These are phyloP conservation scores for Premnoplex brunnescens DNA, from an alignment of 2,797 vertebrate species.

Conservation along the genomic window DNA sequence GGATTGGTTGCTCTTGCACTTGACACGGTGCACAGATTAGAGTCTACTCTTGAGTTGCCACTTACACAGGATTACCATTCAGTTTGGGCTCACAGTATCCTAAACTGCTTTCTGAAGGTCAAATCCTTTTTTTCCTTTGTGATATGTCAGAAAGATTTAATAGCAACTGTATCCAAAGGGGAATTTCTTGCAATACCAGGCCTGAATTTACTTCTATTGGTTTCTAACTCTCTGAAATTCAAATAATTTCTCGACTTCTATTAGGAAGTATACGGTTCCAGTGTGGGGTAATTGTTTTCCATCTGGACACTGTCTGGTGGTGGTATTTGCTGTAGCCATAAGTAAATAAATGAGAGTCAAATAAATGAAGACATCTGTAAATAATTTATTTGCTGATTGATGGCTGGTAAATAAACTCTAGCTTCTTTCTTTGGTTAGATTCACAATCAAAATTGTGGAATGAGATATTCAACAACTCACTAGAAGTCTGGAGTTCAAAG, in stretches of 20 bases:
- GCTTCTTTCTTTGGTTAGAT: slow-evolving; percentile 32
- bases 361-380: slow-evolving; percentile 63
- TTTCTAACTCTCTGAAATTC: neutral
- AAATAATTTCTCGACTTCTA: slow-evolving; percentile 33
- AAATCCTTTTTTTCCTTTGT: neutral
- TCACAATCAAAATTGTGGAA: slow-evolving; percentile 15
- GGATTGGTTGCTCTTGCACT: neutral
- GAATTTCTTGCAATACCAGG: neutral
- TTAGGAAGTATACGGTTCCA: slow-evolving; percentile 30
- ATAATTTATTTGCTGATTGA: slow-evolving; percentile 67
- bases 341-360: slow-evolving; percentile 65
- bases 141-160: neutral
- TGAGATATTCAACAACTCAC: neutral
- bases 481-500: slow-evolving; percentile 61
- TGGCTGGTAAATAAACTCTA: slow-evolving; percentile 51
- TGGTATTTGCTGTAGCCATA: slow-evolving; percentile 53
- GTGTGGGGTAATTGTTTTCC: slow-evolving; percentile 56
- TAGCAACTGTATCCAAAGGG: neutral
- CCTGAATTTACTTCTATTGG: neutral
- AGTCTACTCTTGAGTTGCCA: neutral
- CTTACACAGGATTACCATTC: slow-evolving; percentile 16
- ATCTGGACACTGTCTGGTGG: slow-evolving; percentile 61
- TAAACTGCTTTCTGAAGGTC: slow-evolving; percentile 9
- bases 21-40: slow-evolving; percentile 29
- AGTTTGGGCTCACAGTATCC: neutral